These are phyloP conservation scores for Heliconius himera DNA, from an alignment of 1,140 invertebrate species.

Conservation along the genomic window DNA sequence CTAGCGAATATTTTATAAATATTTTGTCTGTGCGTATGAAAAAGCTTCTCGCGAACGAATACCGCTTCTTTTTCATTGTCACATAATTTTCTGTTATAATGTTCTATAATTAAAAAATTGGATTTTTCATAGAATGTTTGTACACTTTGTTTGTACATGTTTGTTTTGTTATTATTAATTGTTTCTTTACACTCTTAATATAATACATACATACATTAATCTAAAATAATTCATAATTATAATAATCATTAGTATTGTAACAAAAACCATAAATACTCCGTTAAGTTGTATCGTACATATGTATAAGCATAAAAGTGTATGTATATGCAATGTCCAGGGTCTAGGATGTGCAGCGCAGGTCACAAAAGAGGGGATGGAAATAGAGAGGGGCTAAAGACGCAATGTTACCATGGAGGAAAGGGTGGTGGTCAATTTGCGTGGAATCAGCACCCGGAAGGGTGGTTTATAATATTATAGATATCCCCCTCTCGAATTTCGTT, in stretches of 20 bases:
- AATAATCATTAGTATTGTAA: neutral
- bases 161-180: neutral
- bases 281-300: neutral
- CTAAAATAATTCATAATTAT: neutral
- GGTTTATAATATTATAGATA: neutral
- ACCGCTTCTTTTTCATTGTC: neutral
- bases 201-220: neutral
- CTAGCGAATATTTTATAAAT: neutral
- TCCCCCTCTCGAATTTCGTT: neutral
- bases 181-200: neutral
- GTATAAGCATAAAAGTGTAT: neutral
- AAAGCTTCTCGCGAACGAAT: neutral
- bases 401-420: neutral
- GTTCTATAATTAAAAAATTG: neutral
- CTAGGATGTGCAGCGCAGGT: neutral
- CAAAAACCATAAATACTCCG: neutral
- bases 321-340: neutral
- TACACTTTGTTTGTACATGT: neutral
- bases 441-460: neutral
- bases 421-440: neutral
- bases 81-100: neutral
- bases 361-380: neutral
- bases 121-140: neutral
- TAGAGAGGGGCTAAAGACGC: neutral
- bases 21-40: neutral